phyloP scores from a whole-genome alignment of 2,888 invertebrate genomes.

The Bedellia somnulentella region DNA sequence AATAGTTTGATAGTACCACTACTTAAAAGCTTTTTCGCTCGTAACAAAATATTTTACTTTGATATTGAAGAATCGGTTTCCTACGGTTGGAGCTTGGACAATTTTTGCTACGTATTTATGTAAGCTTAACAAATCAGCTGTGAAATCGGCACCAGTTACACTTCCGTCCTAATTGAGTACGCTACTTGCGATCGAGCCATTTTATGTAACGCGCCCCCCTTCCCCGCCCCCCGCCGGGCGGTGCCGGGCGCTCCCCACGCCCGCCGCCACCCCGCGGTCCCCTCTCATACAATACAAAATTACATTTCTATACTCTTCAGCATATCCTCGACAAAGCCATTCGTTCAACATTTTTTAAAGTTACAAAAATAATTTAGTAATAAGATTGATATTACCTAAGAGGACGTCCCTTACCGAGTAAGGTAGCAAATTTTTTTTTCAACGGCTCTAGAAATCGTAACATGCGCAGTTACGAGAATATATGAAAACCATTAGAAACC shows the following conservation, averaged over 20 bases:
- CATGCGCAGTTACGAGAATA: background rate
- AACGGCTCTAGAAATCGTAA: background rate
- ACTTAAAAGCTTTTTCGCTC: slow-evolving; percentile 55
- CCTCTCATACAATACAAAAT: too few relatives aligned
- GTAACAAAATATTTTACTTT: too few relatives aligned
- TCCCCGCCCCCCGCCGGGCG: slow-evolving; percentile 14
- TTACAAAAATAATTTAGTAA: slow-evolving; percentile 55
- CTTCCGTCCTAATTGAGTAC: slow-evolving; percentile 61
- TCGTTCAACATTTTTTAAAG: too few relatives aligned
- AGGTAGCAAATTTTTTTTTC: slow-evolving; percentile 39
- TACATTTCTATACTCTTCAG: too few relatives aligned
- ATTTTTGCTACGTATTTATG: slow-evolving; percentile 51
- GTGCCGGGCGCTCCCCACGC: background rate
- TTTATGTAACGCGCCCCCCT: slow-evolving; percentile 56
- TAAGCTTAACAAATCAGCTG: slow-evolving; percentile 58
- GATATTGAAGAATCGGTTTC: too few relatives aligned
- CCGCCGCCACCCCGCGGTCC: background rate
- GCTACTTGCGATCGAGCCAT: slow-evolving; percentile 61
- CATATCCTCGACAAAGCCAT: too few relatives aligned
- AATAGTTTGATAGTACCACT: slow-evolving; percentile 56
- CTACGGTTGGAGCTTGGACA: slow-evolving; percentile 47
- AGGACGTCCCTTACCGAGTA: slow-evolving; percentile 62
- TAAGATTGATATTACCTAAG: slow-evolving; percentile 57
- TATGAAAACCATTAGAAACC: too few relatives aligned
- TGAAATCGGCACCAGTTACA: slow-evolving; percentile 59